Evolutionary conservation across 2,113 vertebrate species (phyloP), one percentile per base, ranked within the genome.

Genomic region (Anarhynchus alexandrinus): DNA sequence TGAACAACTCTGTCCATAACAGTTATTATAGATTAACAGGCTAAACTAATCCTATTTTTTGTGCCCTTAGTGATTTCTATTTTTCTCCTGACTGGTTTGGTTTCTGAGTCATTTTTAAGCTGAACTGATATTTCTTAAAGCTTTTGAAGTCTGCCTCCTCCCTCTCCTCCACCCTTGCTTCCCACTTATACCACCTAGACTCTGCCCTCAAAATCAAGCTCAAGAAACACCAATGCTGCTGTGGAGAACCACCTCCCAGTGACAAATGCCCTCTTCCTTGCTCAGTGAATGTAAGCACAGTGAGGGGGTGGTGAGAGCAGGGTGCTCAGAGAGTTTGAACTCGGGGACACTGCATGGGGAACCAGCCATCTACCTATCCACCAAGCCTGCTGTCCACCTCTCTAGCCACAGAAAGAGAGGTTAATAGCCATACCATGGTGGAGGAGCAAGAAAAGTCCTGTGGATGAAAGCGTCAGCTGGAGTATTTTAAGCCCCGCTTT

Each of bases 301-400:
- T 61, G 26, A 43, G 18, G 13, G 22, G 3, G 8, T 43, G 8
- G 11, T 49, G 22, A 62, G 12, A 72, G 5, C 5, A 34, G 13
- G 34, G 20, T 70, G 22, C 18, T 62, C 1, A 0, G n/a, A 76
- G 29, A 2, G 4, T 9, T 29, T 1, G 1, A 65, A 16, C 23
- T 71, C 14, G 11, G 3, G 8, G 7, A 26, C 16, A 6, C 6
- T 38, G 14, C 0, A 1, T 38, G 15, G 38, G 30, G 16, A 81
- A 21, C 13, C n/a, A 65, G 7, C 6, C 17, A 21, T 25, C 4
- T 22, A 54, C 9, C 10, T 9, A 43, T 43, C 18, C 38, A 70
- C 32, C 14, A 64, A 62, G 12, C 20, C 12, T 54, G 13, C 12
- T 71, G 47, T 47, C 34, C 7, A 25, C 21, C 11, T 73, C 59